phyloP scores from a whole-genome alignment of 2,797 vertebrate genomes.

The Cuniculus paca region DNA sequence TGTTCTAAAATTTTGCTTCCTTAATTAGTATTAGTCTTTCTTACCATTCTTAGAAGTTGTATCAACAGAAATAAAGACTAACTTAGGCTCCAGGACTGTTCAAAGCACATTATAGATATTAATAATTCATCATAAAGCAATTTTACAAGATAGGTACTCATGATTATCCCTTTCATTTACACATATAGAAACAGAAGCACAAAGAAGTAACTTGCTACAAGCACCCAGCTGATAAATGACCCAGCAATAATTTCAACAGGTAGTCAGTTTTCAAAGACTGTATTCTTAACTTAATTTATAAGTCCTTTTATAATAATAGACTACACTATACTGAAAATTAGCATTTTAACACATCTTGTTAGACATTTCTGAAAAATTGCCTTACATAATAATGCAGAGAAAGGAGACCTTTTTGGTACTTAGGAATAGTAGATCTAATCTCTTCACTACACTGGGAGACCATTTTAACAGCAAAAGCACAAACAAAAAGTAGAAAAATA shows the following conservation, averaged over 20 bases:
- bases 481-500: background rate
- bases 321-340: background rate
- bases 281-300: background rate
- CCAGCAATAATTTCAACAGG: background rate
- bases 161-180: background rate
- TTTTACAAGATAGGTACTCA: background rate
- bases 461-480: background rate
- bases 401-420: background rate
- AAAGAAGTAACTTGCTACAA: background rate
- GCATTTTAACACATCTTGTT: background rate
- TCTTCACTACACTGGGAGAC: too few relatives aligned
- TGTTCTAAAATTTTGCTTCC: background rate
- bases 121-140: background rate
- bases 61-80: background rate
- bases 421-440: background rate
- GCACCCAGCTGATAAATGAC: background rate
- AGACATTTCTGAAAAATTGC: background rate
- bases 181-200: background rate
- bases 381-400: background rate
- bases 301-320: background rate
- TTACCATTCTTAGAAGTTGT: constrained; percentile 17
- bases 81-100: background rate
- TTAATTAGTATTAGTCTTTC: constrained; percentile 20
- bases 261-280: background rate
- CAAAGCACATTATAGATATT: background rate